Percentiles rank a stretch among this genome's conserved stretches.
phyloP scores from a whole-genome alignment of 2,113 vertebrate genomes.

The Sclerurus mexicanus region DNA sequence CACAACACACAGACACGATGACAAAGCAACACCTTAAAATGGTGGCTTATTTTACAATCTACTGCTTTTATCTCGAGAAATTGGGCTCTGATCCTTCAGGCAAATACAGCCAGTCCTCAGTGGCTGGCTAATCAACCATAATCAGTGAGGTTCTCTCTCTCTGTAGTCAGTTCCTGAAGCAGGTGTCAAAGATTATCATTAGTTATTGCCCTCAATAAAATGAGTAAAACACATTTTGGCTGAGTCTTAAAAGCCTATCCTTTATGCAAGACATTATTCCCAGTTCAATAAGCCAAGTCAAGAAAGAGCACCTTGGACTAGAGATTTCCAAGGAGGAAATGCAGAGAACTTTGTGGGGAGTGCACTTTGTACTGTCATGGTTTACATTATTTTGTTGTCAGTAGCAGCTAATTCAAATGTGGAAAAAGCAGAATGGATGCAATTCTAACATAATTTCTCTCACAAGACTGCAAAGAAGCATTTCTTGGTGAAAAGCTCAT shows the following conservation, averaged over 20 bases:
- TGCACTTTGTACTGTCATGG: background rate
- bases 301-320: background rate
- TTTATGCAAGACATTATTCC: background rate
- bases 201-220: background rate
- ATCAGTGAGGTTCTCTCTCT: background rate
- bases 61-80: background rate
- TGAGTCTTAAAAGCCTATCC: background rate
- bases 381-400: background rate
- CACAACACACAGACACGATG: fast-evolving
- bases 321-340: background rate
- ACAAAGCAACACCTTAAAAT: background rate
- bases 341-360: background rate
- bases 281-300: background rate
- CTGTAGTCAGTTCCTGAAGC: background rate
- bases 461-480: background rate
- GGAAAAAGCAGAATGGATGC: background rate
- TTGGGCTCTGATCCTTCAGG: background rate
- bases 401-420: background rate
- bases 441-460: background rate
- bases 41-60: background rate
- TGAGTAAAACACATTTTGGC: background rate
- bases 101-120: background rate
- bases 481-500: background rate
- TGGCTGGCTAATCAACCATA: background rate
- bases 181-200: background rate